Conservation (phyloP, 1,140 invertebrate genomes). For the Drosophila parvula region DNA sequence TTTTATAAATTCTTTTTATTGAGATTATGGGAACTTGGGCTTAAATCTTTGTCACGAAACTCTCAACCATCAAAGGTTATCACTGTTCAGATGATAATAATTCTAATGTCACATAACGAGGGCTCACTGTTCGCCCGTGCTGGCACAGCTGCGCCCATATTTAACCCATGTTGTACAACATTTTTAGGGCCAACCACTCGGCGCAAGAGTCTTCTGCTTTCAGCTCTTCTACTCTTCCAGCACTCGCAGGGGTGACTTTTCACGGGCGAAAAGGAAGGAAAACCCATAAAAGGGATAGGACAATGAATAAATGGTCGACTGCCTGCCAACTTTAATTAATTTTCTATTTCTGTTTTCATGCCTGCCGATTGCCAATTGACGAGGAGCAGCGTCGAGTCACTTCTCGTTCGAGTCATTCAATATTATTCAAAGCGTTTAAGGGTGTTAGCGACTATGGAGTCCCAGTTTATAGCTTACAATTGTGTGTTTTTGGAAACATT, state of each 20-base stretch:
- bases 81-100: neutral
- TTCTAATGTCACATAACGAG: slow-evolving; percentile 6
- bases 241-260: slow-evolving; percentile 38
- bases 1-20: neutral
- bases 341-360: slow-evolving; percentile 46
- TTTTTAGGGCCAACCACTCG: slow-evolving; percentile 43
- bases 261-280: slow-evolving; percentile 13
- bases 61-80: neutral
- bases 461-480: neutral
- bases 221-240: slow-evolving; percentile 5
- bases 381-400: slow-evolving; percentile 8
- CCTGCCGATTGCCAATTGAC: slow-evolving; percentile 30
- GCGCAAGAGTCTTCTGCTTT: slow-evolving; percentile 14
- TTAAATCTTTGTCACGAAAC: neutral
- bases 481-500: neutral
- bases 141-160: slow-evolving; percentile 39
- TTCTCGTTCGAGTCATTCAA: slow-evolving; percentile 5
- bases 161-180: slow-evolving; percentile 55
- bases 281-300: slow-evolving; percentile 41
- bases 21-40: neutral
- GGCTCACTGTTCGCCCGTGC: slow-evolving; percentile 26
- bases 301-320: slow-evolving; percentile 49
- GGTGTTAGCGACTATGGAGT: neutral
- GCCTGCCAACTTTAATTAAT: slow-evolving; percentile 50
- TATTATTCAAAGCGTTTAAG: slow-evolving; percentile 18